Conservation (phyloP, 2,888 invertebrate species). For the Uropetala carovei region DNA sequence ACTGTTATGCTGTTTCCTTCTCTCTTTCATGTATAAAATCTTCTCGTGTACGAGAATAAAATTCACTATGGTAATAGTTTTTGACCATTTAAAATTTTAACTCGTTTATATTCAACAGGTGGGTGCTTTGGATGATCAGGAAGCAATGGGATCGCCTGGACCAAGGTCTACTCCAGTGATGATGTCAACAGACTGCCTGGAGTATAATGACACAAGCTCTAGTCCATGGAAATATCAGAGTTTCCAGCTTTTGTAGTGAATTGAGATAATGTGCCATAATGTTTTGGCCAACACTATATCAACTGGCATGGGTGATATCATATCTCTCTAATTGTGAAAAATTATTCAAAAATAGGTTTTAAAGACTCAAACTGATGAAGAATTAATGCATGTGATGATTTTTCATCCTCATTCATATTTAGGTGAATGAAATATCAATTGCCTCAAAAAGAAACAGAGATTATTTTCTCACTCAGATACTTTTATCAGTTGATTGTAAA, state of each 20-base stretch:
- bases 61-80: no score
- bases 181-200: slow-evolving; percentile 57
- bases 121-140: slow-evolving; percentile 51
- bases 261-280: neutral
- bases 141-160: slow-evolving; percentile 49
- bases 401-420: slow-evolving; percentile 4
- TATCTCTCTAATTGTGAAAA: neutral
- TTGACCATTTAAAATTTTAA: no score
- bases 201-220: slow-evolving; percentile 49
- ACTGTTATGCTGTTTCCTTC: no score
- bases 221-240: slow-evolving; percentile 62
- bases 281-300: neutral
- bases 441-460: slow-evolving; percentile 30
- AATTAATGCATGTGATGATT: slow-evolving; percentile 35
- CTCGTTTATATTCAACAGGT: neutral
- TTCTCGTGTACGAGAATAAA: no score
- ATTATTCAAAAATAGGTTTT: slow-evolving; percentile 6
- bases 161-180: slow-evolving; percentile 61
- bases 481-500: slow-evolving; percentile 47
- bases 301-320: slow-evolving; percentile 2
- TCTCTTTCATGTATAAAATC: no score
- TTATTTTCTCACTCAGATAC: slow-evolving; percentile 50
- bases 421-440: slow-evolving; percentile 4
- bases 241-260: slow-evolving; percentile 57
- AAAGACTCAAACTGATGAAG: neutral